Evolutionary conservation across 2,888 invertebrate species (phyloP).

Genomic region (Beris chalybata): DNA sequence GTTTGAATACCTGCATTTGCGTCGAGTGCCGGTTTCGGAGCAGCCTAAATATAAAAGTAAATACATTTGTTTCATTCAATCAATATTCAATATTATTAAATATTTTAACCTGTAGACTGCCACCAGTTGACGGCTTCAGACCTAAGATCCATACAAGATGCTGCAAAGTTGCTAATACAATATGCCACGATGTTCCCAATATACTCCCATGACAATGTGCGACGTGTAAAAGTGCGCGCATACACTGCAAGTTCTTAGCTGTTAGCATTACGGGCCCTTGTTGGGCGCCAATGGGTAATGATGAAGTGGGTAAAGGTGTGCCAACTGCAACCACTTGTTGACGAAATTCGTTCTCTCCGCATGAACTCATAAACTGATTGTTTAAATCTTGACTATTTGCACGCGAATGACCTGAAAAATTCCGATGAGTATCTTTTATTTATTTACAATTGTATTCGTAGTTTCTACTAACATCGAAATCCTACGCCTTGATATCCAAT

Average conservation of each 20-base stretch:
- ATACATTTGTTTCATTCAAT: neutral
- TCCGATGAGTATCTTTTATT: neutral
- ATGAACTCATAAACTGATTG: conserved; percentile 57
- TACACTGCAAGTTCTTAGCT: conserved; percentile 95
- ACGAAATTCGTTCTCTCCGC: conserved; percentile 71
- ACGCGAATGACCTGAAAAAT: conserved; percentile 55
- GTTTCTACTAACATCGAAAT: conserved; percentile 46
- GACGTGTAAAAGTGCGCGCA: conserved; percentile 85
- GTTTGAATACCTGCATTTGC: conserved; percentile 85
- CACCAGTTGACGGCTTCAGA: conserved; percentile 91
- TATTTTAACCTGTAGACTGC: conserved; percentile 69
- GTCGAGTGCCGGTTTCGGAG: conserved; percentile 72
- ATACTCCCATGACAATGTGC: conserved; percentile 92
- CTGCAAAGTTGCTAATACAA: conserved; percentile 92
- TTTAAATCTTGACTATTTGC: conserved; percentile 60
- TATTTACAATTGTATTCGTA: neutral
- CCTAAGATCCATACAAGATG: conserved; percentile 94
- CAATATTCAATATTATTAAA: neutral
- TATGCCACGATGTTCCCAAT: conserved; percentile 92
- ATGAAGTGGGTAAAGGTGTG: conserved; percentile 86
- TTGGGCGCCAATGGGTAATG: conserved; percentile 69
- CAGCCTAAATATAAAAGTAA: conserved; percentile 60
- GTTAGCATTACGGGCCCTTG: conserved; percentile 85
- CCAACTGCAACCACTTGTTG: conserved; percentile 98
- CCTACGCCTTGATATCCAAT: conserved; percentile 62